phyloP scores from a whole-genome alignment of 1,140 invertebrate species.

The Liolophura sinensis region DNA sequence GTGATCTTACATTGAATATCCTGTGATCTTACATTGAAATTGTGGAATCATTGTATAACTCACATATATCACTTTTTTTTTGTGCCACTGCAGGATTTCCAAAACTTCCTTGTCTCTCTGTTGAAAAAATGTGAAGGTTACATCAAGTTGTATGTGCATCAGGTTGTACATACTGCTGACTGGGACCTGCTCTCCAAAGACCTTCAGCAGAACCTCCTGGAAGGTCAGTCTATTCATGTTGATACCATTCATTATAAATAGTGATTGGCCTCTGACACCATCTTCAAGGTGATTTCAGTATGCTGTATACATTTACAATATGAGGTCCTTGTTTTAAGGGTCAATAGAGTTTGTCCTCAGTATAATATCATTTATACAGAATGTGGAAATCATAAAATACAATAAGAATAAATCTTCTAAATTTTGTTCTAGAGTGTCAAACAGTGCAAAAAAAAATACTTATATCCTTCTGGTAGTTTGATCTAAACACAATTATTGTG shows the following conservation, averaged over 20 bases:
- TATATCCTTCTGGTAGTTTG: no score
- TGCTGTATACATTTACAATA: not conserved
- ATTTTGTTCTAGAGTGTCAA: no score
- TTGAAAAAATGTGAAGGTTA: conserved; percentile 30
- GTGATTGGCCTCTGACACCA: not conserved
- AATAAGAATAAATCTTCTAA: not conserved
- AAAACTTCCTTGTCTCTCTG: conserved; percentile 20
- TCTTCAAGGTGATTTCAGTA: not conserved
- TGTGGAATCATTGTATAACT: no score
- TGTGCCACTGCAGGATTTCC: conserved; percentile 17
- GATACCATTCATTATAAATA: not conserved
- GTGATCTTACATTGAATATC: no score
- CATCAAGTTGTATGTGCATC: conserved; percentile 31
- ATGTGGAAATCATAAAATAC: not conserved
- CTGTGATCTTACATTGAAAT: no score
- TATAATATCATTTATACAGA: not conserved
- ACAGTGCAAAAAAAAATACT: no score
- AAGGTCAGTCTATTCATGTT: conserved; percentile 13
- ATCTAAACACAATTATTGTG: no score
- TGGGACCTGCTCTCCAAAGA: conserved; percentile 27
- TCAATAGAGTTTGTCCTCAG: not conserved
- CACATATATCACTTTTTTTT: not conserved
- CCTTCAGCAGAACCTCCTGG: conserved; percentile 23
- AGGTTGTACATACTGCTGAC: conserved; percentile 23
- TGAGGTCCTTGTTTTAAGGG: not conserved